Conservation (phyloP, 1,140 invertebrate genomes). For the Cherax quadricarinatus region DNA sequence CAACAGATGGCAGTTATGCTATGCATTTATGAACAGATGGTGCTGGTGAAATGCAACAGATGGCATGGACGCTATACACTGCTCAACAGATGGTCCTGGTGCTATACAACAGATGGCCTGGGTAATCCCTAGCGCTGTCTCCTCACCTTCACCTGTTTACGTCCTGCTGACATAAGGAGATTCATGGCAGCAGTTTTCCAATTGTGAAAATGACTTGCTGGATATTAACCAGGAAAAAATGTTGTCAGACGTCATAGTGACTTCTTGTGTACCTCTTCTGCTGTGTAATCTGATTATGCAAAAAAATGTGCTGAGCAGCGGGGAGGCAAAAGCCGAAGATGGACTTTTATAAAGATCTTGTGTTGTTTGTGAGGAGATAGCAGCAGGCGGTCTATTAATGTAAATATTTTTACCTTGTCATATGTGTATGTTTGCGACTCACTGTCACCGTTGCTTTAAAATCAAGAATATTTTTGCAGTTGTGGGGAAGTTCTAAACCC, state of each 20-base stretch:
- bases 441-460: no score
- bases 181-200: background rate
- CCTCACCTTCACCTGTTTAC: background rate
- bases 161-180: background rate
- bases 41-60: background rate
- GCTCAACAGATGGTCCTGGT: no score
- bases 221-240: conserved; percentile 10
- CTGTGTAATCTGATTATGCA: conserved; percentile 22
- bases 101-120: no score
- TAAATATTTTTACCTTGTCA: no score
- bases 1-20: no score
- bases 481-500: no score
- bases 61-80: background rate
- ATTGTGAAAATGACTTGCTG: conserved; percentile 25
- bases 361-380: no score
- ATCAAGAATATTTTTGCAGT: no score
- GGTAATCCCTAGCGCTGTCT: background rate
- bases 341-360: background rate
- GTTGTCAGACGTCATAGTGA: background rate
- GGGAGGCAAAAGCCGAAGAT: background rate
- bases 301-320: background rate
- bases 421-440: no score
- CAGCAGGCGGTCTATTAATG: no score
- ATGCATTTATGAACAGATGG: no score
- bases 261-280: conserved; percentile 5